Conservation (phyloP, 2,888 invertebrate genomes). For the Artemia sinica region DNA sequence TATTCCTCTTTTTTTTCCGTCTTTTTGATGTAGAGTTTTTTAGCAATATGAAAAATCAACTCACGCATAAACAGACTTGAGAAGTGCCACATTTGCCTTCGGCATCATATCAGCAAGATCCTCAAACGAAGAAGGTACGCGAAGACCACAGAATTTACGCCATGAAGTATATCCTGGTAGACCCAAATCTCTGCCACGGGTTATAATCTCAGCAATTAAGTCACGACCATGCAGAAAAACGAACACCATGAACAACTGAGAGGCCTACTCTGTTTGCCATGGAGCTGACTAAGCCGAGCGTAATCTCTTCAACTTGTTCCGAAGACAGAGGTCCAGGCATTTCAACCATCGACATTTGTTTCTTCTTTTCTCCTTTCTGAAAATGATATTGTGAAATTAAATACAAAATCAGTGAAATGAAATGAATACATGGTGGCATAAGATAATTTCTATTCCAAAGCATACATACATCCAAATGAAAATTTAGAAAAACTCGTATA, state of each 20-base stretch:
- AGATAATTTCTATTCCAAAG: too few species aligned
- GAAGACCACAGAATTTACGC: constrained; percentile 43
- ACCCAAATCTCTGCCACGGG: constrained; percentile 55
- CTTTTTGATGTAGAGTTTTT: too few species aligned
- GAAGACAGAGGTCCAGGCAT: constrained; percentile 12
- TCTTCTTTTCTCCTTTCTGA: constrained; percentile 19
- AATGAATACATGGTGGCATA: too few species aligned
- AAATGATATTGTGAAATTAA: background rate
- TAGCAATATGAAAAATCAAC: background rate
- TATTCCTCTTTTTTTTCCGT: background rate
- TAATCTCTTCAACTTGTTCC: constrained; percentile 20
- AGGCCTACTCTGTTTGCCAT: constrained; percentile 19
- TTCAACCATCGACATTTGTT: constrained; percentile 12
- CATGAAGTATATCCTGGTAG: constrained; percentile 53
- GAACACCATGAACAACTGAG: constrained; percentile 17
- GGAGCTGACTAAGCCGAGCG: constrained; percentile 20
- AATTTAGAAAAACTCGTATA: too few species aligned
- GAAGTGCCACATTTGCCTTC: constrained; percentile 22
- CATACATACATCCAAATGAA: too few species aligned
- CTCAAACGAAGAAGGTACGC: constrained; percentile 34
- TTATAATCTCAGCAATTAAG: constrained; percentile 27
- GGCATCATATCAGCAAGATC: constrained; percentile 40
- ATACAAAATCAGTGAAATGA: background rate
- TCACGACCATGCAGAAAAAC: constrained; percentile 16
- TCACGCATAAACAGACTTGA: constrained; percentile 23